Percentiles rank a stretch among this genome's conserved stretches.
These are phyloP conservation scores for Egretta garzetta DNA, from an alignment of 2,113 vertebrate genomes.

Conservation along the genomic window DNA sequence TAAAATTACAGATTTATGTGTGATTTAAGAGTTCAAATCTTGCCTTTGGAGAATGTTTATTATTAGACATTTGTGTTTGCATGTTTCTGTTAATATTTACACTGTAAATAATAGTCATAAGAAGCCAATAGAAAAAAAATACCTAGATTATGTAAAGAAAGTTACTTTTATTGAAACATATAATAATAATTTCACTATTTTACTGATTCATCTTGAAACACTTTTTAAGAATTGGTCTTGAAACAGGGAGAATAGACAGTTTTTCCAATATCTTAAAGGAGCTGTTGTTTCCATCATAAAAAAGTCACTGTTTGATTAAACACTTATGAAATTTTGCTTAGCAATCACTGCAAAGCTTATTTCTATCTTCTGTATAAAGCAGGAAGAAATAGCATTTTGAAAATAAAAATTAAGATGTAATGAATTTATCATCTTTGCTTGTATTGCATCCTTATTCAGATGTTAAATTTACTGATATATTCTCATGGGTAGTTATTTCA, in stretches of 20 bases:
- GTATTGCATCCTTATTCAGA: neutral
- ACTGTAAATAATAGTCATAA: neutral
- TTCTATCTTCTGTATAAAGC: neutral
- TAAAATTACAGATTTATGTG: neutral
- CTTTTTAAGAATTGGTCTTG: neutral
- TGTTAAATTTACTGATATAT: neutral
- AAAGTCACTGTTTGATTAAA: neutral
- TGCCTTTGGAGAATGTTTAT: neutral
- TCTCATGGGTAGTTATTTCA: slow-evolving; percentile 50
- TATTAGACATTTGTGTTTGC: neutral
- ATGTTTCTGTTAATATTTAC: neutral
- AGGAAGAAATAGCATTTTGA: neutral
- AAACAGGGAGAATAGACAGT: neutral
- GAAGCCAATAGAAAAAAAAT: neutral
- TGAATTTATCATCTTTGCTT: neutral
- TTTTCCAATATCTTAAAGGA: neutral
- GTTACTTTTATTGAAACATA: neutral
- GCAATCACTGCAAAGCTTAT: neutral
- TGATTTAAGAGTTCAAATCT: neutral
- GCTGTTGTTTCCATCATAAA: neutral
- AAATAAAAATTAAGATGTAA: neutral
- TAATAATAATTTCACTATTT: neutral
- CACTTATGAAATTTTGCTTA: neutral
- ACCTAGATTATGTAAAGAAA: neutral
- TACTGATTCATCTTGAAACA: neutral